Percentiles rank a stretch among this genome's conserved stretches.
These are phyloP conservation scores for Aphaenogaster floridana DNA, from an alignment of 1,140 invertebrate species.

Conservation along the genomic window DNA sequence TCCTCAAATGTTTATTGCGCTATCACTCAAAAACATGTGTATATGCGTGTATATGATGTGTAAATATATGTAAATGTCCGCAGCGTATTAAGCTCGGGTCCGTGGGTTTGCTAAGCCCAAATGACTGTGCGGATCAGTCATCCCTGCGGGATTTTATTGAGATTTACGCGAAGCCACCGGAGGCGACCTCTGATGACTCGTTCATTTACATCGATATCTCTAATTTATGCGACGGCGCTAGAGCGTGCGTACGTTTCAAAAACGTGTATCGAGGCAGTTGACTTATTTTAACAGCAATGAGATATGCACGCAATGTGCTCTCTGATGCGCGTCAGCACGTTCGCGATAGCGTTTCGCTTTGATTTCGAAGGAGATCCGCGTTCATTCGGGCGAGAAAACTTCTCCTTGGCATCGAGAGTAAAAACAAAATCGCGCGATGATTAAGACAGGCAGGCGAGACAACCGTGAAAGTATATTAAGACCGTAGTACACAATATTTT, in stretches of 20 bases:
- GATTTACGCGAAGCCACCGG: conserved; percentile 32
- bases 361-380: conserved; percentile 19
- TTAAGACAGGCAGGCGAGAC: conserved; percentile 13
- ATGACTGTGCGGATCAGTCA: not conserved
- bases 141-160: conserved; percentile 10
- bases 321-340: conserved; percentile 15
- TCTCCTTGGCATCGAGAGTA: conserved; percentile 16
- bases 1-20: not conserved
- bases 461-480: conserved; percentile 53
- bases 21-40: not conserved
- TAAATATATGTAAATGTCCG: conserved; percentile 13
- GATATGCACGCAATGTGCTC: conserved; percentile 22
- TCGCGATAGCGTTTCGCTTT: conserved; percentile 32
- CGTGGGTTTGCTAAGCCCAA: not conserved
- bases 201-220: conserved; percentile 58
- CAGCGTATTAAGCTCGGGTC: not conserved
- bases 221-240: conserved; percentile 57
- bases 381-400: conserved; percentile 30
- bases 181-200: conserved; percentile 34
- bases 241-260: not conserved
- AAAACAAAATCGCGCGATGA: conserved; percentile 37
- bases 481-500: not conserved
- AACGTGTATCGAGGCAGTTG: conserved; percentile 18
- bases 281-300: conserved; percentile 25
- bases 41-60: not conserved